phyloP scores from a whole-genome alignment of 2,888 invertebrate genomes.

The Microplitis manilae region DNA sequence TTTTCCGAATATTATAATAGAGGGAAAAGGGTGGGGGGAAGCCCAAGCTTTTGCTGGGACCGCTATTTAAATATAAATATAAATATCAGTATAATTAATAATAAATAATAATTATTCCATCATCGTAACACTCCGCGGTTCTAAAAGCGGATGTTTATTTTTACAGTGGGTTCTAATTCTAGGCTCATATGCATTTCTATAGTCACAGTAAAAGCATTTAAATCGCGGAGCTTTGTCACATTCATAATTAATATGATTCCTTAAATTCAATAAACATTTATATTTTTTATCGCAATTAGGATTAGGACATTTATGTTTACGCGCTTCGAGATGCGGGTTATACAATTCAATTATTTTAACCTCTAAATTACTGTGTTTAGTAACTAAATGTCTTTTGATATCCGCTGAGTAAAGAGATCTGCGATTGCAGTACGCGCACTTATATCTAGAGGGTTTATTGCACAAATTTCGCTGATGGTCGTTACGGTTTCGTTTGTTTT shows the following conservation, averaged over 20 bases:
- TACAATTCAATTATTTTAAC: neutral
- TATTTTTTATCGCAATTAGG: neutral
- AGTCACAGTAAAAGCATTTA: conserved; percentile 57
- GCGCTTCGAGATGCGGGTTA: neutral
- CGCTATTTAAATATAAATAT: too few species aligned
- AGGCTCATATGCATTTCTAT: conserved; percentile 27
- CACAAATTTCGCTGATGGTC: neutral
- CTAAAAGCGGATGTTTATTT: conserved; percentile 13
- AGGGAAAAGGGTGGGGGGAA: too few species aligned
- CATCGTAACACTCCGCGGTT: conserved; percentile 13
- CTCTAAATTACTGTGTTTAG: neutral
- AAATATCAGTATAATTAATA: too few species aligned
- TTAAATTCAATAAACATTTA: neutral
- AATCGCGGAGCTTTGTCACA: conserved; percentile 63
- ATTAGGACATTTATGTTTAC: neutral
- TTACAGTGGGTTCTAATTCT: neutral
- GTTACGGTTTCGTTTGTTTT: neutral
- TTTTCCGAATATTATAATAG: too few species aligned
- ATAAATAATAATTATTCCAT: conserved; percentile 2
- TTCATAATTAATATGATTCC: conserved; percentile 51
- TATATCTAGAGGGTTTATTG: neutral
- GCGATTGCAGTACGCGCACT: neutral
- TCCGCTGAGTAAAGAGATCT: neutral
- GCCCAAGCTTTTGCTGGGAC: too few species aligned
- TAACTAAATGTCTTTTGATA: neutral